phyloP scores from a whole-genome alignment of 2,113 vertebrate species.

The Coryphaenoides rupestris region DNA sequence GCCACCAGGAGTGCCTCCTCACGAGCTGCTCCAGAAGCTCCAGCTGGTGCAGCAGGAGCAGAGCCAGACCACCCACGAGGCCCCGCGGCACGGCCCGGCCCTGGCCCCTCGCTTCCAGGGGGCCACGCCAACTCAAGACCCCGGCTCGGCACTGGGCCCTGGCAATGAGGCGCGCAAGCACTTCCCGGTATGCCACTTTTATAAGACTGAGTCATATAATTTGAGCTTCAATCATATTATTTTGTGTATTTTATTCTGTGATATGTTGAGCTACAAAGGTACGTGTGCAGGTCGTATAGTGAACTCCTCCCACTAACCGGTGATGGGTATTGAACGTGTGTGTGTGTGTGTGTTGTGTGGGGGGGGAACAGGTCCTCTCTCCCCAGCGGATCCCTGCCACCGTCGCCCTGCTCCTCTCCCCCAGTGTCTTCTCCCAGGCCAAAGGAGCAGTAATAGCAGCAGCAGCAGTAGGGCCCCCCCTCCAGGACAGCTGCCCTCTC shows the following conservation, averaged over 20 bases:
- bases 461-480: slow-evolving; percentile 18
- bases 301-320: no score
- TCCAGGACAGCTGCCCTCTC: slow-evolving; percentile 32
- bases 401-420: slow-evolving; percentile 79
- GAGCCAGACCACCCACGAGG: slow-evolving; percentile 55
- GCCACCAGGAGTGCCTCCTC: slow-evolving; percentile 71
- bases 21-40: slow-evolving; percentile 85
- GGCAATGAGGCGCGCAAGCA: slow-evolving; percentile 69
- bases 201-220: neutral
- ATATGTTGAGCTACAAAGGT: no score
- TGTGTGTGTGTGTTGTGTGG: no score
- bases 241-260: no score
- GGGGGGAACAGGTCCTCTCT: slow-evolving; percentile 70
- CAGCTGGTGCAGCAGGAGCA: slow-evolving; percentile 87
- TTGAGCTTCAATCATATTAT: no score
- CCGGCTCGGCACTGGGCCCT: neutral
- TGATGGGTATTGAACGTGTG: no score
- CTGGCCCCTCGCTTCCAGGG: slow-evolving; percentile 82
- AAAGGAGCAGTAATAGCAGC: slow-evolving; percentile 27
- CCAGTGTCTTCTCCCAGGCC: slow-evolving; percentile 81
- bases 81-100: slow-evolving; percentile 60
- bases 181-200: slow-evolving; percentile 74
- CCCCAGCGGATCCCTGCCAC: slow-evolving; percentile 77
- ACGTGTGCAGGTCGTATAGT: no score
- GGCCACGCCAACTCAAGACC: slow-evolving; percentile 21